Base-by-base conservation (phyloP, 1,140 invertebrate species). In the Aleiodes sp. region DNA sequence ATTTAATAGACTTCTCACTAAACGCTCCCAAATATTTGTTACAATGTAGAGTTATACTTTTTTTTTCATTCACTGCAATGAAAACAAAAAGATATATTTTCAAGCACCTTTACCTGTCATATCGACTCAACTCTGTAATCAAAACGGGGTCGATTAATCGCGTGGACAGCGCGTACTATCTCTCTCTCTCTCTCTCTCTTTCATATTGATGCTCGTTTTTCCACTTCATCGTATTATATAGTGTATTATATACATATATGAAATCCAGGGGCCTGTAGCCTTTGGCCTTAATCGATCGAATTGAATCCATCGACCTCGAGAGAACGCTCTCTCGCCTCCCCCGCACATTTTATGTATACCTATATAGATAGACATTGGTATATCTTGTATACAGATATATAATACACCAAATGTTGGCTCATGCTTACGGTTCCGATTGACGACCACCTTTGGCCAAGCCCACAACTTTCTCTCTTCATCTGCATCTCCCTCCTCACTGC, bases 271-370 rank as follows among this genome's bases (percentile, higher is more conserved):
- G 71, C 63, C 73, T 74, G 73, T 66, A 77, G 75, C 75, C 78
- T 80, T 75, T 80, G 77, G 70, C 80, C 80, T 82, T 82, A 82
- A 82, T 82, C 78, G 79, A 81, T 74, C 74, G 75, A 82, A 82
- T 82, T 81, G 76, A 74, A 80, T 77, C 74, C 75, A 75, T 65
- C 75, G 75, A 79, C 76, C 80, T 82, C 79, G 79, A 68, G 66
- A 62, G 39, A 52, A 21, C 28, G 29, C 28, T 65, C 73, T 76
- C 52, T 37, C 41, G 16, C 35, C 9, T 52, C 70, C 65, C 72
- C 65, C 71, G 60, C 65, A 72, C 70, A 70, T 73, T 68, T 33
- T 19, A 31, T 26, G 16, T 35, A 57, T 57, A 24, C 33, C 10
- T 57, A 21, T 37, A 29, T 33, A 65, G 21, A 12, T 65, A 56